These are phyloP conservation scores for Furnarius figulus DNA, from an alignment of 2,113 vertebrate genomes.

Conservation along the genomic window DNA sequence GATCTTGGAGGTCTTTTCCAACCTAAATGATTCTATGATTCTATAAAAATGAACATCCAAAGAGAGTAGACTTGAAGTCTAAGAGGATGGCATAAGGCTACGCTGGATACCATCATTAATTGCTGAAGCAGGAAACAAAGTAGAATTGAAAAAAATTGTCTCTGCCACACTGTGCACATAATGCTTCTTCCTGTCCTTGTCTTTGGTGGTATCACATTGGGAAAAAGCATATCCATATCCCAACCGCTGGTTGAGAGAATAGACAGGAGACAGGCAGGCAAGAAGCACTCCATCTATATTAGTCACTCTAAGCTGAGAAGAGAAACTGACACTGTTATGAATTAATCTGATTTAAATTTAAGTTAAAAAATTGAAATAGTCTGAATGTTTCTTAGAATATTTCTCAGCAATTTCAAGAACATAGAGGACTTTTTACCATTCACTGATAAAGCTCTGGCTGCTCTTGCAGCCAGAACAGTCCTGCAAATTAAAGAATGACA, in stretches of 20 bases:
- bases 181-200: neutral
- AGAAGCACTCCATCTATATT: neutral
- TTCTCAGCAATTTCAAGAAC: neutral
- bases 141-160: neutral
- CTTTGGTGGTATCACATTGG: neutral
- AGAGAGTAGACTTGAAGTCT: neutral
- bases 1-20: neutral
- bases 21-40: neutral
- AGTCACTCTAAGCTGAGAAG: neutral
- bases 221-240: neutral
- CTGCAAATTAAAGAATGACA: neutral
- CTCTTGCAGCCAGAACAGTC: neutral
- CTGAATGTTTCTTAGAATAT: neutral
- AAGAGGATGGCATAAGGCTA: neutral
- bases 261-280: neutral
- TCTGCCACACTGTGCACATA: neutral
- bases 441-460: neutral
- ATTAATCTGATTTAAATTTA: neutral
- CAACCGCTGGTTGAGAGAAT: neutral
- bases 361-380: neutral
- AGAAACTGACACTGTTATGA: neutral
- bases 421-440: neutral
- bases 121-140: neutral
- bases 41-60: neutral
- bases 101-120: accelerated